phyloP scores from a whole-genome alignment of 2,113 vertebrate species.

The Eurypyga helias region DNA sequence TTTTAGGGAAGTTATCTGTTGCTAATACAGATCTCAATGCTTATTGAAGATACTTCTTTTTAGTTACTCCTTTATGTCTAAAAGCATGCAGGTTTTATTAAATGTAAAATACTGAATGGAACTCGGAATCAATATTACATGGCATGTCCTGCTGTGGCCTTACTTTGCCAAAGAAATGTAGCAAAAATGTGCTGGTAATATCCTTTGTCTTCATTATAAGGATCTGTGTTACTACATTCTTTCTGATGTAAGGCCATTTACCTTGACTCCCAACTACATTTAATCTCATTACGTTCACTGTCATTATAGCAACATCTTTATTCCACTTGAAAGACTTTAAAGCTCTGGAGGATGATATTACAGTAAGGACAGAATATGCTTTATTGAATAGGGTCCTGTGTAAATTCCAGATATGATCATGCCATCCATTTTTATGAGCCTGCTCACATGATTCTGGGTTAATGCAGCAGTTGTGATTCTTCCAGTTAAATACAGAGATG shows the following conservation, averaged over 20 bases:
- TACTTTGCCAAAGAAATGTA: conserved; percentile 72
- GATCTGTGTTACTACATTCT: conserved; percentile 55
- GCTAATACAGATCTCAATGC: not conserved
- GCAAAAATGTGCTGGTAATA: conserved; percentile 45
- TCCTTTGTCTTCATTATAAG: conserved; percentile 76
- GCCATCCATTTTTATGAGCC: conserved; percentile 62
- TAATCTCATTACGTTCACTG: conserved; percentile 76
- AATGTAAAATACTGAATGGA: conserved; percentile 36
- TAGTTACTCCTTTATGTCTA: conserved; percentile 24
- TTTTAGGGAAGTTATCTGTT: not conserved
- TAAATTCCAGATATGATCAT: conserved; percentile 51
- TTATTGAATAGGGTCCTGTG: conserved; percentile 58
- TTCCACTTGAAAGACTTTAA: conserved; percentile 75
- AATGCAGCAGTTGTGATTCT: not conserved
- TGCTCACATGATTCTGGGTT: not conserved
- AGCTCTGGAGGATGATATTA: conserved; percentile 72
- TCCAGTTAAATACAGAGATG: not conserved
- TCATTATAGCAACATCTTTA: conserved; percentile 74
- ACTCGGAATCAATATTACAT: conserved; percentile 17
- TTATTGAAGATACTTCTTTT: conserved; percentile 8
- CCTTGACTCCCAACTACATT: conserved; percentile 72
- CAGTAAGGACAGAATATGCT: conserved; percentile 47
- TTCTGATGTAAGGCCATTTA: conserved; percentile 77
- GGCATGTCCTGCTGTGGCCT: conserved; percentile 63
- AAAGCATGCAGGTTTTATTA: conserved; percentile 28